A percentile compares a stretch with the other conserved stretches of the same genome.
Conservation (phyloP, 1,140 invertebrate genomes). For the Colletes gigas region DNA sequence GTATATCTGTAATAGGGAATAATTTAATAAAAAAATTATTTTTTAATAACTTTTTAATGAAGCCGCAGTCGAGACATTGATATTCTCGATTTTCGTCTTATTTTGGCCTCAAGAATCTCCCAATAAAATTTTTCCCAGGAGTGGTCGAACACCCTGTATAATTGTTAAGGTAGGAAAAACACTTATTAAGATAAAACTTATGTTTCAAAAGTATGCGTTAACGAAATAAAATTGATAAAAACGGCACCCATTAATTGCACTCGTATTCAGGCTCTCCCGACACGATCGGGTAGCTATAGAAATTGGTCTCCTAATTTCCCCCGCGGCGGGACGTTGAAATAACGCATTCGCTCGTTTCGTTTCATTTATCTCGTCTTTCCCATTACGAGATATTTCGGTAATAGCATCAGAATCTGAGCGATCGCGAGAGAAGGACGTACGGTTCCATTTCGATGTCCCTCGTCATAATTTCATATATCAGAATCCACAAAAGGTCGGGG, state of each 20-base stretch:
- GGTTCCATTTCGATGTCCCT: conserved; percentile 60
- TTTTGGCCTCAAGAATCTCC: no score
- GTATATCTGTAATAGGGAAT: no score
- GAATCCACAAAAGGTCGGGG: conserved; percentile 72
- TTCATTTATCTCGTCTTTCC: conserved; percentile 56
- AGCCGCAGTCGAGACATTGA: no score
- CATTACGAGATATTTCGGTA: conserved; percentile 39
- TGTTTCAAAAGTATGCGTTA: no score
- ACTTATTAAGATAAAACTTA: no score
- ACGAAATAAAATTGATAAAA: not conserved
- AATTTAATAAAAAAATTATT: no score
- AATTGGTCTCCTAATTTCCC: conserved; percentile 27
- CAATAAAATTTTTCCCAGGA: no score
- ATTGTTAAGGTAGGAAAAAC: no score
- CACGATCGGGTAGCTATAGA: conserved; percentile 4
- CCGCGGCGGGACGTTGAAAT: not conserved
- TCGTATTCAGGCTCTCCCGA: no score
- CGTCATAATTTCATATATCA: conserved; percentile 79
- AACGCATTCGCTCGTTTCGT: conserved; percentile 39
- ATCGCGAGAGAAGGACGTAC: conserved; percentile 14
- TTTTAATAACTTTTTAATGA: no score
- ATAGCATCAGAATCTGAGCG: conserved; percentile 47
- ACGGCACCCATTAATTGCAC: not conserved
- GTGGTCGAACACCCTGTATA: no score
- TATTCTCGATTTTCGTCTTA: no score